Percentiles rank a stretch among this genome's conserved stretches.
Evolutionary conservation across 1,140 invertebrate species (phyloP).

Genomic region (Tetragonula clypearis): DNA sequence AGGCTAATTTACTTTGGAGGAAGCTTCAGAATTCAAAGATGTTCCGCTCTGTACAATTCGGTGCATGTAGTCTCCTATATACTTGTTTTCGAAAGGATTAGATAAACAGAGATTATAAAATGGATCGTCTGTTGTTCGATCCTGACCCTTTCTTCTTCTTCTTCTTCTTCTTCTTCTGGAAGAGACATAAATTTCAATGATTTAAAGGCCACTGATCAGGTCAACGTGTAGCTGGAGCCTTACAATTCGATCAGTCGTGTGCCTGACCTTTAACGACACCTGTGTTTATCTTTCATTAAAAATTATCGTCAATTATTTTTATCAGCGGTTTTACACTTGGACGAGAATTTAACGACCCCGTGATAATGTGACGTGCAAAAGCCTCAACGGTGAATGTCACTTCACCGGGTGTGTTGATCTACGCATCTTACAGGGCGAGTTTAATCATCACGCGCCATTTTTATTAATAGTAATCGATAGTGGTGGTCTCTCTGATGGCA

Average conservation of each 20-base stretch:
- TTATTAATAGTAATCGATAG: conserved; percentile 34
- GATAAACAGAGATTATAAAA: background rate
- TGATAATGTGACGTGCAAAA: conserved; percentile 21
- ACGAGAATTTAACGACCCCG: conserved; percentile 36
- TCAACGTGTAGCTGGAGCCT: background rate
- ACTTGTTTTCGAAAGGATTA: background rate
- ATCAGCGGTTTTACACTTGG: conserved; percentile 1
- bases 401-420: background rate
- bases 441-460: conserved; percentile 36
- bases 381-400: conserved; percentile 32
- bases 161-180: background rate
- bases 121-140: too few relatives aligned
- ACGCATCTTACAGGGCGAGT: background rate
- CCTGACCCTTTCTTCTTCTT: background rate
- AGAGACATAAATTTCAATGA: background rate
- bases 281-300: background rate
- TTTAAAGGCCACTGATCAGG: background rate
- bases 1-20: conserved; percentile 28
- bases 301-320: background rate
- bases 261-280: background rate
- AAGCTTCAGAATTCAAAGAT: conserved; percentile 23
- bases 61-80: background rate
- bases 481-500: background rate
- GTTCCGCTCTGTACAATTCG: background rate
- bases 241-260: background rate